These are phyloP conservation scores for Diprion similis DNA, from an alignment of 1,140 invertebrate species.

Conservation along the genomic window DNA sequence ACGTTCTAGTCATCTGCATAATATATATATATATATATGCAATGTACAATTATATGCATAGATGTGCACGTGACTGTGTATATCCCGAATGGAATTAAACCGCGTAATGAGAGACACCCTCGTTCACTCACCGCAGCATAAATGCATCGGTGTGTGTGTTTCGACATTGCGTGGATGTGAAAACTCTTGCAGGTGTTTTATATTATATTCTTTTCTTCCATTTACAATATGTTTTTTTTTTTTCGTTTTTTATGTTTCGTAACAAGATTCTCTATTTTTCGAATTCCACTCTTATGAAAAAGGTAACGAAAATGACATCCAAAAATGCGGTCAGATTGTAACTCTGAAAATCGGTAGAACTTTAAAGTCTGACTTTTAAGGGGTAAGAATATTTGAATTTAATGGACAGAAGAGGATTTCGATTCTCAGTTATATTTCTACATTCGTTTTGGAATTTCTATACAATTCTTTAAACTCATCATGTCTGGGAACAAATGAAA, in stretches of 20 bases:
- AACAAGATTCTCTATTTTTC: neutral
- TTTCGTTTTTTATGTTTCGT: neutral
- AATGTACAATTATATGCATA: neutral
- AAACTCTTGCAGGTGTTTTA: neutral
- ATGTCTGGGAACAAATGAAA: no score
- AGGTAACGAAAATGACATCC: no score
- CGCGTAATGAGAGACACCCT: slow-evolving; percentile 4
- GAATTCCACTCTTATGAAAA: neutral
- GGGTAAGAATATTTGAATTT: no score
- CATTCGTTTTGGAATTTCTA: no score
- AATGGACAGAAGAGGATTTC: no score
- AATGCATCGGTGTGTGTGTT: neutral
- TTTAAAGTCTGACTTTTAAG: no score
- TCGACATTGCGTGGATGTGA: neutral
- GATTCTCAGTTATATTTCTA: no score
- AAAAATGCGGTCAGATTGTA: no score
- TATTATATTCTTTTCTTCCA: neutral
- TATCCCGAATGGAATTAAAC: neutral
- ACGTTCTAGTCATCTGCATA: no score
- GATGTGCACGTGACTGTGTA: neutral
- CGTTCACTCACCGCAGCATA: neutral
- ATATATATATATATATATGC: neutral
- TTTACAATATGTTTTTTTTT: neutral
- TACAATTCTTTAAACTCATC: no score
- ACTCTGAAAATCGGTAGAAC: no score